Evolutionary conservation across 1,140 invertebrate species (phyloP).

Genomic region (Proales similis): DNA sequence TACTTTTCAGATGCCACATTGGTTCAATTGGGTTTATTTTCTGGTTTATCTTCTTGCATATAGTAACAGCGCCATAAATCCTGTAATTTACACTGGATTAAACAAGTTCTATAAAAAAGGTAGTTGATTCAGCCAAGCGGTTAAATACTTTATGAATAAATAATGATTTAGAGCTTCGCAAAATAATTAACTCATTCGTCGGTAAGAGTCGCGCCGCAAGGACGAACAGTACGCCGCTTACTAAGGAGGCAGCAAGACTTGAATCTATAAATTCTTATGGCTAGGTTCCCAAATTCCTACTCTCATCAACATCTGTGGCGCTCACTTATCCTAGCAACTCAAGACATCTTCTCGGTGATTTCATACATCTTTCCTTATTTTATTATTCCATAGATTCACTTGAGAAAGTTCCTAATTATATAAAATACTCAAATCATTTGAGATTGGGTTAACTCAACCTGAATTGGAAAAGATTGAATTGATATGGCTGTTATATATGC

Average conservation of each 20-base stretch:
- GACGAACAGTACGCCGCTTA: background rate
- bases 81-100: slow-evolving; percentile 55
- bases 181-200: slow-evolving; percentile 28
- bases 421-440: too few relatives aligned
- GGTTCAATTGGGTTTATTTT: slow-evolving; percentile 53
- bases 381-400: too few relatives aligned
- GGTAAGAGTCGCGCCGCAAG: slow-evolving; percentile 10
- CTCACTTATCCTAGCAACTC: background rate
- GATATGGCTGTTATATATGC: background rate
- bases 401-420: too few relatives aligned
- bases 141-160: background rate
- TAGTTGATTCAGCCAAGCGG: too few relatives aligned
- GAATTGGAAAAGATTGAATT: too few relatives aligned
- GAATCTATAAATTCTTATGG: background rate
- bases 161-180: slow-evolving; percentile 3
- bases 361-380: too few relatives aligned
- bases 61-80: slow-evolving; percentile 56
- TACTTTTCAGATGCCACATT: slow-evolving; percentile 49
- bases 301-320: background rate
- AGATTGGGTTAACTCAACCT: too few relatives aligned
- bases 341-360: background rate
- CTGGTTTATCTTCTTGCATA: slow-evolving; percentile 54
- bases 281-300: background rate
- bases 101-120: slow-evolving; percentile 50
- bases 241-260: background rate